Evolutionary conservation across 2,113 vertebrate genomes (phyloP).

Genomic region (Puntigrus tetrazona): DNA sequence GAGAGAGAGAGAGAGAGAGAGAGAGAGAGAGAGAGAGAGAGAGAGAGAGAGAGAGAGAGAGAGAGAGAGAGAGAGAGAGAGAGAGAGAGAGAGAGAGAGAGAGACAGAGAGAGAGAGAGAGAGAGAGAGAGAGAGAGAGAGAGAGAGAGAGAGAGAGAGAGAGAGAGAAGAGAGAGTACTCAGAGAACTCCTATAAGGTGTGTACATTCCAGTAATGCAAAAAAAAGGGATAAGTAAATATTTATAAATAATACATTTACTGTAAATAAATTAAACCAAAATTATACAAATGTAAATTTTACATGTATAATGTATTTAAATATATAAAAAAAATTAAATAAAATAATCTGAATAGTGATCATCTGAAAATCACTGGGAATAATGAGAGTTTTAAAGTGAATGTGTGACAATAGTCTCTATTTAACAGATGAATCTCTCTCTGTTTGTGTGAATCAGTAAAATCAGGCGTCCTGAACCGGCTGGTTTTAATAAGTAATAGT

Average conservation of each 20-base stretch:
- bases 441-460: slow-evolving; percentile 30
- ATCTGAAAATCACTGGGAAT: no score
- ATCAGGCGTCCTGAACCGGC: background rate
- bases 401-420: no score
- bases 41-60: background rate
- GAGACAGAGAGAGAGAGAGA: background rate
- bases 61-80: background rate
- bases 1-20: background rate
- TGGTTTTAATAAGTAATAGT: background rate
- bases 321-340: no score
- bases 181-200: background rate
- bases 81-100: background rate
- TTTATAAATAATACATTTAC: no score
- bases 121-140: background rate
- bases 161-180: no score
- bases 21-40: background rate
- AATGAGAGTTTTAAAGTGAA: no score
- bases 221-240: background rate
- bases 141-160: background rate
- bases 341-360: no score
- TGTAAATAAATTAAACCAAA: background rate
- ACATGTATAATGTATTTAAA: no score
- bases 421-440: background rate
- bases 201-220: background rate
- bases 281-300: no score